Percentiles rank a stretch among this genome's conserved stretches.
phyloP scores from a whole-genome alignment of 53 echinoderm and acorn worm genomes.

The Crossaster papposus region DNA sequence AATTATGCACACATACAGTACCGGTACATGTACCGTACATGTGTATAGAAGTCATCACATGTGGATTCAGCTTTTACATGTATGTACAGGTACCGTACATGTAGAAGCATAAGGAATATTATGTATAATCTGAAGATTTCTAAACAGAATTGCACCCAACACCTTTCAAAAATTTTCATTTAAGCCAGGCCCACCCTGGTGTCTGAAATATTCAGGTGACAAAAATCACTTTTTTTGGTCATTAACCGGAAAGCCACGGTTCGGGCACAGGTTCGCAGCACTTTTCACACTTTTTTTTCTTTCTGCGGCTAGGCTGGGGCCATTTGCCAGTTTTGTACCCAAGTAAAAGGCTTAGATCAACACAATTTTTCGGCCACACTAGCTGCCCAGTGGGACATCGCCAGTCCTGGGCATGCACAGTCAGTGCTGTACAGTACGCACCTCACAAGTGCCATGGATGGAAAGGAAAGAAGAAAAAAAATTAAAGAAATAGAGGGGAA shows the following conservation, averaged over 20 bases:
- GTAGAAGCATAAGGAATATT: too few relatives aligned
- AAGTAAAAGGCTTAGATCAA: slow-evolving; percentile 55
- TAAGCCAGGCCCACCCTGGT: not conserved
- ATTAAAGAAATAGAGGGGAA: too few relatives aligned
- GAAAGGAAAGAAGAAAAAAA: not conserved
- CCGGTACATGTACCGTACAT: too few relatives aligned
- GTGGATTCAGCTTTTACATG: too few relatives aligned
- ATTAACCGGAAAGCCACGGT: not conserved
- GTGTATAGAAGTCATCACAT: too few relatives aligned
- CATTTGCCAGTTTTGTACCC: slow-evolving; percentile 51
- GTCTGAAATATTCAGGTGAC: slow-evolving; percentile 29
- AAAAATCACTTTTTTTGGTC: slow-evolving; percentile 50
- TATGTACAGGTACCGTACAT: not conserved
- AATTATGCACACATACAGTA: too few relatives aligned
- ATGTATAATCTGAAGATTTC: not conserved
- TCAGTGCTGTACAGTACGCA: not conserved
- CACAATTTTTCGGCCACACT: slow-evolving; percentile 65
- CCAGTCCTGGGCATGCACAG: slow-evolving; percentile 25
- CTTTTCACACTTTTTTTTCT: slow-evolving; percentile 45
- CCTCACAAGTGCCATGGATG: not conserved
- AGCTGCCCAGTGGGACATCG: slow-evolving; percentile 56
- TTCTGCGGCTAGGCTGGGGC: slow-evolving; percentile 40
- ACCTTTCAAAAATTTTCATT: not conserved
- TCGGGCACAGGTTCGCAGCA: slow-evolving; percentile 24
- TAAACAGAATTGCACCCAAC: not conserved